These are phyloP conservation scores for Adelphocoris suturalis DNA, from an alignment of 2,888 invertebrate genomes.

Conservation along the genomic window DNA sequence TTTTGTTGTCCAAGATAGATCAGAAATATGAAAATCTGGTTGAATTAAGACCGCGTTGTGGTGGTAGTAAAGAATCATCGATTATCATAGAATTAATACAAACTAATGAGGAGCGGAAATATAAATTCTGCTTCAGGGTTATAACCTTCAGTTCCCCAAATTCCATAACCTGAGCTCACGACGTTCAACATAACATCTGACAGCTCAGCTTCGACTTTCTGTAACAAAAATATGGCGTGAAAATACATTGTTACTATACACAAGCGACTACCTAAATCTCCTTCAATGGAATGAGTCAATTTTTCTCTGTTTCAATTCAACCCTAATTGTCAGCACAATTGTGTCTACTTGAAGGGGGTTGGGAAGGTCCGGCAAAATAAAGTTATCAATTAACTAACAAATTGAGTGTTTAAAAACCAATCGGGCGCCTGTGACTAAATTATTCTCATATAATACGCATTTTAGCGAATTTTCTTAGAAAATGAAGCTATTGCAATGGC, in stretches of 20 bases:
- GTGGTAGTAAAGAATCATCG: slow-evolving; percentile 48
- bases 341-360: too few species aligned
- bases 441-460: too few species aligned
- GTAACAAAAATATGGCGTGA: slow-evolving; percentile 72
- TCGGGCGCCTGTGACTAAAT: too few species aligned
- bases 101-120: slow-evolving; percentile 66
- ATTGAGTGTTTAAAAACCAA: too few species aligned
- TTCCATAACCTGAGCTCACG: slow-evolving; percentile 72
- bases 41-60: neutral
- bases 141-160: slow-evolving; percentile 72
- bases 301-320: neutral
- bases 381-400: too few species aligned
- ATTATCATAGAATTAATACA: slow-evolving; percentile 14
- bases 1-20: too few species aligned
- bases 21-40: too few species aligned
- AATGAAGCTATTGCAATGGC: too few species aligned
- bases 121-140: slow-evolving; percentile 71
- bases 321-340: neutral
- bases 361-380: too few species aligned
- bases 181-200: slow-evolving; percentile 39
- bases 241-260: slow-evolving; percentile 22
- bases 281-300: slow-evolving; percentile 7
- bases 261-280: neutral
- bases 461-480: too few species aligned
- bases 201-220: slow-evolving; percentile 69